Evolutionary conservation across 2,113 vertebrate species (phyloP), one percentile per base, ranked within the genome.

Genomic region (Mesitornis unicolor): DNA sequence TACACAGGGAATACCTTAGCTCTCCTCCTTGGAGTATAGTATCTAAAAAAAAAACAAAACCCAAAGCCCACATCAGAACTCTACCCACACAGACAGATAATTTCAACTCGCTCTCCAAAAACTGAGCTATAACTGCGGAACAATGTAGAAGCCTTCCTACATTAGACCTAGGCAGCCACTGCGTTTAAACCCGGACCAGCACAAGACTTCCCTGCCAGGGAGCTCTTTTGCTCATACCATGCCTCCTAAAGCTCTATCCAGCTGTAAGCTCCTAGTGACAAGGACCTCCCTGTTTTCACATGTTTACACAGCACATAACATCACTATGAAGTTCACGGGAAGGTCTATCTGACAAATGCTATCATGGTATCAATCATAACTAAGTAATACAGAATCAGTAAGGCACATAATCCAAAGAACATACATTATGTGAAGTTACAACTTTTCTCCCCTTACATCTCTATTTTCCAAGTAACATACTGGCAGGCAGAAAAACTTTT

Each of bases 401-500:
- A 84, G 89, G 31, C 65, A 53, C 21, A 16, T 36, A 59, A 77
- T 16, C 42, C 57, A 83, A 36, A 53, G 19, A 88, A 77, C 28
- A 40, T 64, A 29, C 42, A 31, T 84, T 93, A 80, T 69, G 19
- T 77, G 76, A 77, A 61, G 40, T 56, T 69, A 71, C 21, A 45
- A 50, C 51, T 84, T 87, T 56, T 51, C 45, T 88, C 19, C 63
- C 31, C 69, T 89, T 73, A 75, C 17, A 21, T 74, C 38, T 81
- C 65, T 69, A 2, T 51, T 42, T 84, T 84, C 53, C 40, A n/a
- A 68, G 42, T 43, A 36, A 31, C 17, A 85, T 0, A 25, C 20
- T 40, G 28, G 16, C 50, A 74, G 31, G 18, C 36, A 48, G 35
- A 74, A 93, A 95, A 97, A 96, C 96, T 97, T 97, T 79, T 70